A percentile compares a stretch with the other conserved stretches of the same genome.
Conservation (phyloP, 2,113 vertebrate species). For the Bombycilla garrulus region DNA sequence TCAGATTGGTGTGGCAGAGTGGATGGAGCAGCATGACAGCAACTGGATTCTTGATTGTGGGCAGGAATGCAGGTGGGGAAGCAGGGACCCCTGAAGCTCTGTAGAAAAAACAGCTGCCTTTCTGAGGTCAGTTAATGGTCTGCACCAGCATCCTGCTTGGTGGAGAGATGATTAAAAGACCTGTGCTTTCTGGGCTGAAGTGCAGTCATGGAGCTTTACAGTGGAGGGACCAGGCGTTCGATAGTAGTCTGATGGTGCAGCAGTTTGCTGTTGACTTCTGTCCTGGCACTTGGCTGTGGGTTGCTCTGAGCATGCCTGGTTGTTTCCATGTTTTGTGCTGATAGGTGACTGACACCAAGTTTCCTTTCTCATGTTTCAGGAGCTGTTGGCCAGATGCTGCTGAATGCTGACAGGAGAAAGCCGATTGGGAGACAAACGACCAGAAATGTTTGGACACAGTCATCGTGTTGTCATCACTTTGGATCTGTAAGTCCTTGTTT, state of each 20-base stretch:
- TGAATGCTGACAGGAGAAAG: conserved; percentile 56
- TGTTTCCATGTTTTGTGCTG: conserved; percentile 19
- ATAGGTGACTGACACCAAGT: conserved; percentile 57
- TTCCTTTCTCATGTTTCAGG: conserved; percentile 76
- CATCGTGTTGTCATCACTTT: conserved; percentile 38
- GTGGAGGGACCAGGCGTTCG: background rate
- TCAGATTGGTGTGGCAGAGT: background rate
- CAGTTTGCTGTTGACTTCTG: background rate
- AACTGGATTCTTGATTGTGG: background rate
- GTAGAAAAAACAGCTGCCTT: background rate
- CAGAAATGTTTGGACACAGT: conserved; percentile 66
- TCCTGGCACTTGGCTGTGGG: background rate
- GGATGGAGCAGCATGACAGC: background rate
- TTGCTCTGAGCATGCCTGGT: background rate
- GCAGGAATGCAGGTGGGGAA: background rate
- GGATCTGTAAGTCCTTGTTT: conserved; percentile 40
- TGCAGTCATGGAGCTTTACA: background rate
- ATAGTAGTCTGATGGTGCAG: background rate
- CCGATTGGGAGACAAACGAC: conserved; percentile 25
- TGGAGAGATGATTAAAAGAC: background rate
- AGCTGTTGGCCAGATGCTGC: conserved; percentile 65
- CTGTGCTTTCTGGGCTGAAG: background rate
- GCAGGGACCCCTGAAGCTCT: background rate
- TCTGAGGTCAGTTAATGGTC: background rate
- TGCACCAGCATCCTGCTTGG: background rate